Evolutionary conservation across 2,888 invertebrate genomes (phyloP).

Genomic region (Protophormia terraenovae): DNA sequence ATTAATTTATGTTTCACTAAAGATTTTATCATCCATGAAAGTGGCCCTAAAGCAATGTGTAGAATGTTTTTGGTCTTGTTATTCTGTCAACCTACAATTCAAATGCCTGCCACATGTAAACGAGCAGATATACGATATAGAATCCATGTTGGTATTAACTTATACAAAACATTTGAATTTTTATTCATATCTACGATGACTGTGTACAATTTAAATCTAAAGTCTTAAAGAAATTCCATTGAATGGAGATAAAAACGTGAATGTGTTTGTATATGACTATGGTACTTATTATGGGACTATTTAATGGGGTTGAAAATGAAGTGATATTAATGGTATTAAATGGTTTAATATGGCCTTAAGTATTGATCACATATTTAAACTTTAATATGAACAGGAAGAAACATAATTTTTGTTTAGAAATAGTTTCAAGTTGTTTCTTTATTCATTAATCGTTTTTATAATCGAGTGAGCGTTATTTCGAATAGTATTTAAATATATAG

Average conservation of each 20-base stretch:
- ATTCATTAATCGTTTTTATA: too few species aligned
- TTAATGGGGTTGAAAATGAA: neutral
- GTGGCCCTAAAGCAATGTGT: conserved; percentile 53
- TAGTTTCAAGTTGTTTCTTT: too few species aligned
- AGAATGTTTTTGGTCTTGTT: neutral
- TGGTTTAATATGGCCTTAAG: neutral
- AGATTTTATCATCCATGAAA: conserved; percentile 71
- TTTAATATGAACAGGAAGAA: neutral
- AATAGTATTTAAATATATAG: too few species aligned
- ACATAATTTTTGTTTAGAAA: too few species aligned
- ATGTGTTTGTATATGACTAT: neutral
- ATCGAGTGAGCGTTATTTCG: too few species aligned
- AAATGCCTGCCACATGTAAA: neutral
- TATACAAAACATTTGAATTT: neutral
- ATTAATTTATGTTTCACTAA: conserved; percentile 71
- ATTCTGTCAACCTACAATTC: neutral
- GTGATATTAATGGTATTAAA: neutral
- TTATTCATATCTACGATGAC: neutral
- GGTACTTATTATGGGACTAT: neutral
- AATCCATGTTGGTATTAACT: neutral
- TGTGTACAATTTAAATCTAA: neutral
- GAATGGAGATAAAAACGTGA: neutral
- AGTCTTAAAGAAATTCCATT: neutral
- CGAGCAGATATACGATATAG: neutral
- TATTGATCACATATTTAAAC: neutral